Evolutionary conservation across 2,888 invertebrate genomes (phyloP), one percentile per base, ranked within the genome.

Genomic region (Bruchidius siliquastri): DNA sequence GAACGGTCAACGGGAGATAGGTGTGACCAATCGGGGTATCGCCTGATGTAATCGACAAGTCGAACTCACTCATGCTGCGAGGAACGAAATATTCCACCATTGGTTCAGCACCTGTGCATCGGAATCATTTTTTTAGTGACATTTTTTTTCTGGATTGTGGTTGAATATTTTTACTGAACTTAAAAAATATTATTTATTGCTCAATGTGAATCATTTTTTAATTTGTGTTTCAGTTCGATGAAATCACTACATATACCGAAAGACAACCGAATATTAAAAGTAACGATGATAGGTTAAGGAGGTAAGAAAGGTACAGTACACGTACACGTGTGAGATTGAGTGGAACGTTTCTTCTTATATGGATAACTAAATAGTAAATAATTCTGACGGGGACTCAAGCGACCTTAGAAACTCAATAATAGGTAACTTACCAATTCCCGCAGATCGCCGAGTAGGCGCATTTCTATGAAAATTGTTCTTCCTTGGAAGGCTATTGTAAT

Each of bases 41-140:
- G 71, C 90, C 88, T 10, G 91, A 90, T 0, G 87, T 83, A 67
- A 93, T 91, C 0, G 92, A 90, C 74, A 95, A 85, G 84, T 95
- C 93, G 83, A 95, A 95, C 84, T 94, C 95, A 86, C 94, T 94
- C 74, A 94, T 90, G 85, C 94, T 94, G 74, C 95, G 89, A 76
- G 95, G 95, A 76, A 95, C 94, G 84, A 94, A 95, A 85, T 95
- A 95, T 84, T 95, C 95, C 74, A 94, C 88, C 77, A 92, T 90
- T 70, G 90, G 90, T 80, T 91, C 92, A 72, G 89, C 88, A 80
- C 87, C 84, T 83, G 85, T n/a, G n/a, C n/a, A n/a, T n/a, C n/a
- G 18, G 77, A 77, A 66, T 70, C 3, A 8, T 26, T 26, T 4
- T 26, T 26, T 26, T 8, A 26, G 26, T 26, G 8, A 26, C 2